Base-by-base conservation (phyloP, 2,888 invertebrate genomes). In the Fragum fragum region DNA sequence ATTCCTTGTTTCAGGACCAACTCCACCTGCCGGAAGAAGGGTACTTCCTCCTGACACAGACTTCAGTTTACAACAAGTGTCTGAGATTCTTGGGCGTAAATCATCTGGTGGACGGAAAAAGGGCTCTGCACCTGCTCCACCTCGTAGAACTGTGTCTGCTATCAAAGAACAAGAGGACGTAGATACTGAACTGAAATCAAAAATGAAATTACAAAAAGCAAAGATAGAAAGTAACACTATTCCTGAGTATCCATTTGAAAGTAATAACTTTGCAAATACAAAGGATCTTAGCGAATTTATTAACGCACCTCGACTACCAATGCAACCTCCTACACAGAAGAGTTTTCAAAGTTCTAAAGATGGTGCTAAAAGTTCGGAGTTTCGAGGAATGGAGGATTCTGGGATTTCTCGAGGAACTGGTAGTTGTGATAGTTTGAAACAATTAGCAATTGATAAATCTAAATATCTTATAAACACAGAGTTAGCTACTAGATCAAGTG, bases 111-210 rank as follows among this genome's bases (percentile, higher is more conserved):
- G 91, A 21, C 85, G 85, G 0, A 87, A 88, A 11, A 85, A 88
- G 16, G 90, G 90, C 26, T 90, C 90, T 93, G 98, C 98, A 36
- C 99, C 99, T 61, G 97, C 98, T 26, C 99, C 99, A 81, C 99
- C 99, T 42, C 98, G 98, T 95, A 96, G 99, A 90, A 86, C 86
- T 11, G 86, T 86, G 21, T 86, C 86, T 0, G 85, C 85, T 1
- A 79, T 83, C 14, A 86, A 86, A 47, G 83, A 83, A 23, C 79
- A 83, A 39, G 86, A 83, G 32, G 79, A 86, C 26, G 68, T 76
- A n/a, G 92, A 92, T 61, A 81, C 87, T 26, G 92, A 92, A 79
- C 86, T 92, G 23, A 91, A 91, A 79, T 89, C 90, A 26, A 90
- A 91, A 85, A 92, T 92, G 87, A 92, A 91, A 71, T 83, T 89